phyloP scores from a whole-genome alignment of 1,140 invertebrate species.

The Vanessa tameamea region DNA sequence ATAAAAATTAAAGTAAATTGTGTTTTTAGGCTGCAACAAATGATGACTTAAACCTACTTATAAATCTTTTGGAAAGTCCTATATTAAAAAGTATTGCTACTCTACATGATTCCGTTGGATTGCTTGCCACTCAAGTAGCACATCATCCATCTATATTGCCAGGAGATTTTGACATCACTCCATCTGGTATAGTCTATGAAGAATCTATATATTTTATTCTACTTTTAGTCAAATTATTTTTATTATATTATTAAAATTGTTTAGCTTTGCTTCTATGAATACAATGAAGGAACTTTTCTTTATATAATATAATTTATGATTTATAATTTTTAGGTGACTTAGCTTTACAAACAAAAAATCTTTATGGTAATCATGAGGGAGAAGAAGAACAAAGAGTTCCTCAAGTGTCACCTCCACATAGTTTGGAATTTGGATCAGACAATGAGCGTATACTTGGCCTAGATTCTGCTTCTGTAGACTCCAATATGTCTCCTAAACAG shows the following conservation, averaged over 20 bases:
- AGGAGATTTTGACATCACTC: constrained; percentile 94
- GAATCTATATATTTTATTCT: too few relatives aligned
- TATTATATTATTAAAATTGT: too few relatives aligned
- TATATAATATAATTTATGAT: neutral
- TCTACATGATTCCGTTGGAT: constrained; percentile 91
- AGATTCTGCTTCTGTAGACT: constrained; percentile 91
- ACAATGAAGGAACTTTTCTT: too few relatives aligned
- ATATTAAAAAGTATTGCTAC: constrained; percentile 95
- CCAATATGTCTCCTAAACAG: constrained; percentile 92
- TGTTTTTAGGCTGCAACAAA: constrained; percentile 84
- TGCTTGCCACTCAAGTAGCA: constrained; percentile 89
- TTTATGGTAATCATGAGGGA: constrained; percentile 74
- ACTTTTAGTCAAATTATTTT: too few relatives aligned
- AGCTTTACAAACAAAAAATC: constrained; percentile 82
- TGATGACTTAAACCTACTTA: constrained; percentile 92
- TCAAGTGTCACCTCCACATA: constrained; percentile 81
- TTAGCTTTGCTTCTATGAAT: too few relatives aligned
- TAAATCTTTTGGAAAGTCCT: constrained; percentile 94
- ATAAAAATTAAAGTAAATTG: neutral
- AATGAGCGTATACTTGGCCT: constrained; percentile 95
- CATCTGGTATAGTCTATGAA: constrained; percentile 81
- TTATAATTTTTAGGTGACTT: constrained; percentile 78
- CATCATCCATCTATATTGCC: constrained; percentile 95
- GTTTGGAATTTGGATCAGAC: constrained; percentile 80
- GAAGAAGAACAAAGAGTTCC: constrained; percentile 84